A percentile compares a stretch with the other conserved stretches of the same genome.
Evolutionary conservation across 1,140 invertebrate species (phyloP).

Genomic region (Mizuhopecten yessoensis): DNA sequence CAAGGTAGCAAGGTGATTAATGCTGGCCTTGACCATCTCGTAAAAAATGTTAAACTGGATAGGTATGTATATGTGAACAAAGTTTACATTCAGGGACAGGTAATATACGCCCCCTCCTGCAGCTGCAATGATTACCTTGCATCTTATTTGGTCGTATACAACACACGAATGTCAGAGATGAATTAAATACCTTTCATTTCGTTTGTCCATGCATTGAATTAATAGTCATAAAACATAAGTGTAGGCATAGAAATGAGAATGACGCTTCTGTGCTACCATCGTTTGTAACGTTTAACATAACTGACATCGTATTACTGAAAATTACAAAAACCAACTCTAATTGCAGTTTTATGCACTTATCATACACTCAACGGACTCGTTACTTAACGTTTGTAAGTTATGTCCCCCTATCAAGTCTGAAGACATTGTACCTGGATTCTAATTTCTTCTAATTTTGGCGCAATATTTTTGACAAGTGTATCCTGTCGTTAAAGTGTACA

Average conservation of each 20-base stretch:
- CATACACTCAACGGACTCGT: too few species aligned
- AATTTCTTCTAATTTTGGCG: too few species aligned
- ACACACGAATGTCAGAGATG: neutral
- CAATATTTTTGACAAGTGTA: too few species aligned
- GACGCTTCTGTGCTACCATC: neutral
- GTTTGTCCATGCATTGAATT: neutral
- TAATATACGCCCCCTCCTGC: conserved; percentile 24
- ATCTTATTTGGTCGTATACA: neutral
- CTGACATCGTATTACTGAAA: neutral
- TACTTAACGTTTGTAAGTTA: neutral
- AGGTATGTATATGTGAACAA: neutral
- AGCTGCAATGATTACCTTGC: neutral
- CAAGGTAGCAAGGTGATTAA: neutral
- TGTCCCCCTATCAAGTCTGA: neutral
- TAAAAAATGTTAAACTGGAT: neutral
- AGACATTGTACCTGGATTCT: neutral
- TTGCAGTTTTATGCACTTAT: neutral
- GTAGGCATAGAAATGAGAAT: neutral
- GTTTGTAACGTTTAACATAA: neutral
- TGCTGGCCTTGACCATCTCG: neutral
- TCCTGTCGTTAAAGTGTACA: too few species aligned
- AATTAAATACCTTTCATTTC: neutral
- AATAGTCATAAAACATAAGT: neutral
- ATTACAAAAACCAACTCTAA: neutral
- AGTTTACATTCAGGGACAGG: neutral